These are phyloP conservation scores for Hoplodrina blanda DNA, from an alignment of 2,888 invertebrate species.

Conservation along the genomic window DNA sequence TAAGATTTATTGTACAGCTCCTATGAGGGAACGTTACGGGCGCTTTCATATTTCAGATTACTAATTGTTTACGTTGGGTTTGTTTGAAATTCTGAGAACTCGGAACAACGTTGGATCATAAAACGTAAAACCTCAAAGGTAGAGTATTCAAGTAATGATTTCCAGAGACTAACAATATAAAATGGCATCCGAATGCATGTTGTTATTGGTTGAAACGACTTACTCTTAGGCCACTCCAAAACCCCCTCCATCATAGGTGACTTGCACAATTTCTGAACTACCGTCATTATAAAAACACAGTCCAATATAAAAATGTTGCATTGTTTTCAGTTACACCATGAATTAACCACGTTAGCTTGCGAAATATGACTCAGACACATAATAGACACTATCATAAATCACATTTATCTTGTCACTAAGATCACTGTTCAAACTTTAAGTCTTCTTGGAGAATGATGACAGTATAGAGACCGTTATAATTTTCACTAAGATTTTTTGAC, in stretches of 20 bases:
- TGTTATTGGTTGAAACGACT: conserved; percentile 39
- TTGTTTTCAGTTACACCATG: conserved; percentile 49
- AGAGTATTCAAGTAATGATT: conserved; percentile 18
- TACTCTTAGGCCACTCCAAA: conserved; percentile 53
- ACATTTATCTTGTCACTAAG: conserved; percentile 55
- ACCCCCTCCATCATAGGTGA: conserved; percentile 49
- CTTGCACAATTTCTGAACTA: conserved; percentile 47
- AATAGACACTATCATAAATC: conserved; percentile 54
- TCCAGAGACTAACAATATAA: conserved; percentile 17
- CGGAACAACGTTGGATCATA: conserved; percentile 20
- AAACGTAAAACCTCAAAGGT: conserved; percentile 40
- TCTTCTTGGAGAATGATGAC: conserved; percentile 28
- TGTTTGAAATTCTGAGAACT: conserved; percentile 47
- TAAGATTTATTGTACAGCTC: conserved; percentile 51
- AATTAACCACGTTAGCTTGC: conserved; percentile 45
- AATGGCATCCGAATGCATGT: conserved; percentile 7
- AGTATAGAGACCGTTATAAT: conserved; percentile 22
- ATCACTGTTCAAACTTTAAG: conserved; percentile 33
- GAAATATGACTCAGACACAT: conserved; percentile 48
- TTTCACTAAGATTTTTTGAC: conserved; percentile 18
- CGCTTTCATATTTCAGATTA: conserved; percentile 55
- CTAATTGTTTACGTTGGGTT: conserved; percentile 57
- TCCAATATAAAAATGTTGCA: conserved; percentile 35
- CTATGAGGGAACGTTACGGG: conserved; percentile 27
- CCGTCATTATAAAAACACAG: conserved; percentile 34